A percentile compares a stretch with the other conserved stretches of the same genome.
phyloP scores from a whole-genome alignment of 1,140 invertebrate species.

The Reticulitermes speratus region DNA sequence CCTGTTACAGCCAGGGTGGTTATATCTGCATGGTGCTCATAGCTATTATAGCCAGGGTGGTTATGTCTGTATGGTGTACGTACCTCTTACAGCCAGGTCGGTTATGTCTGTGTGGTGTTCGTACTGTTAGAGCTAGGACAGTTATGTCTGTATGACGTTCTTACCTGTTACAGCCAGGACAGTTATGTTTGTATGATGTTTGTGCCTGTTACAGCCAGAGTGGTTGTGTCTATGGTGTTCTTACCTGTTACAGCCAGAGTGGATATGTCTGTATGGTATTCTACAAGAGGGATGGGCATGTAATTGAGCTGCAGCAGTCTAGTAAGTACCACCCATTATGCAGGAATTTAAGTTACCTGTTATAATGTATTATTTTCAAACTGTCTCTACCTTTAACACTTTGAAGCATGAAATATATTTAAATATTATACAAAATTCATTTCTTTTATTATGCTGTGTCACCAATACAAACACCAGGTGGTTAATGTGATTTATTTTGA shows the following conservation, averaged over 20 bases:
- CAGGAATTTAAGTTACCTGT: background rate
- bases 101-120: no score
- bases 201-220: no score
- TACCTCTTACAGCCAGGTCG: no score
- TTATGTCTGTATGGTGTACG: no score
- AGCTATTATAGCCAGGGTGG: no score
- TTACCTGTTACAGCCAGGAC: no score
- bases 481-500: no score
- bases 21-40: constrained; percentile 40
- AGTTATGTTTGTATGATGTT: no score
- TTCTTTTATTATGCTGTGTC: background rate
- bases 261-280: constrained; percentile 62
- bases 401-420: background rate
- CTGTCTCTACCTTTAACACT: background rate
- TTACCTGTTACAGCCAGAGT: constrained; percentile 52
- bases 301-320: constrained; percentile 61
- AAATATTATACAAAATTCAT: background rate
- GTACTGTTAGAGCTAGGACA: no score
- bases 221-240: no score
- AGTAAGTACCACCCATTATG: constrained; percentile 43
- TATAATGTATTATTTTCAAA: constrained; percentile 25
- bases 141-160: no score
- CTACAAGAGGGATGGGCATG: constrained; percentile 55
- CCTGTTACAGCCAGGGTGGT: constrained; percentile 56
- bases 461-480: no score